These are phyloP conservation scores for Felis chaus DNA, from an alignment of 2,113 vertebrate species.

Conservation along the genomic window DNA sequence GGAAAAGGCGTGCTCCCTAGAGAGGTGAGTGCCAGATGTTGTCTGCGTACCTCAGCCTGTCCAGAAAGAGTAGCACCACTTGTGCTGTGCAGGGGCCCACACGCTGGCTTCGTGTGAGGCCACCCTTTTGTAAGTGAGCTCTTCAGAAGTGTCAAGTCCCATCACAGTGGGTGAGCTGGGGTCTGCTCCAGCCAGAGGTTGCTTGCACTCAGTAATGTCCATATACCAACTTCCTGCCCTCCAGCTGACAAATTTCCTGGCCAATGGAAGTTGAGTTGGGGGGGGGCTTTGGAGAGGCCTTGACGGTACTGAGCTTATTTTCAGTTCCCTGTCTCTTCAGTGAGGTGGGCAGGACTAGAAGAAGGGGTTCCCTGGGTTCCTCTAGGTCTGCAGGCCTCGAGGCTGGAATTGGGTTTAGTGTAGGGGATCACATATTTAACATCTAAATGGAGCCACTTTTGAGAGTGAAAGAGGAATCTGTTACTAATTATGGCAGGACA, in stretches of 20 bases:
- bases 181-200: neutral
- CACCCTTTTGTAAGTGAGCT: neutral
- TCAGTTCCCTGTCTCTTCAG: neutral
- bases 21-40: accelerated
- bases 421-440: neutral
- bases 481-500: neutral
- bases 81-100: neutral
- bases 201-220: too few relatives aligned
- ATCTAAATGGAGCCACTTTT: neutral
- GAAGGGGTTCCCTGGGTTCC: neutral
- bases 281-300: neutral
- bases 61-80: neutral
- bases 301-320: neutral
- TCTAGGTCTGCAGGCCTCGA: neutral
- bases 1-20: neutral
- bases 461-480: neutral
- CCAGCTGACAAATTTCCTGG: neutral
- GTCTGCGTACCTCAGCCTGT: neutral
- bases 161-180: neutral
- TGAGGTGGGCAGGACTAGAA: neutral
- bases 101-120: neutral
- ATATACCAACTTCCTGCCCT: neutral
- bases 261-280: neutral
- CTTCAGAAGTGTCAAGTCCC: neutral
- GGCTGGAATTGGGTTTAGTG: neutral